Conservation (phyloP, 2,797 vertebrate genomes). For the Sardinella longiceps region DNA sequence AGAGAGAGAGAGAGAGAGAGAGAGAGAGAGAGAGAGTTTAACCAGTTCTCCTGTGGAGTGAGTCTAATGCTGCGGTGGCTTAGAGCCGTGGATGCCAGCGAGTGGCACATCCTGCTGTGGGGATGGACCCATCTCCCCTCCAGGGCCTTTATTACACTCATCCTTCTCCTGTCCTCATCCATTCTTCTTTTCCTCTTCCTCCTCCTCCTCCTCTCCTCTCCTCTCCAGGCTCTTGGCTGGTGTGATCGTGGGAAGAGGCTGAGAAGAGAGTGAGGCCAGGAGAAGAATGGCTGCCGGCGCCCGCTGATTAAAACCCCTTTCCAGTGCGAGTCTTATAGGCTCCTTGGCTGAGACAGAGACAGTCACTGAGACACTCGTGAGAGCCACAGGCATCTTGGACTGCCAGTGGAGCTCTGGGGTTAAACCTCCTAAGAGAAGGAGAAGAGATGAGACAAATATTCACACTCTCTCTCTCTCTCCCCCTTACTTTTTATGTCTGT, state of each 20-base stretch:
- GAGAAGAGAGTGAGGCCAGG: neutral
- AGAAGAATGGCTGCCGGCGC: neutral
- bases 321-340: neutral
- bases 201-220: neutral
- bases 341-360: neutral
- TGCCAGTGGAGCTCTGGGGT: neutral
- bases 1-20: constrained; percentile 24
- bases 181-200: neutral
- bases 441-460: neutral
- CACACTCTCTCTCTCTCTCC: neutral
- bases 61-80: neutral
- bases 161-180: neutral
- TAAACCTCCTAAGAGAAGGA: neutral
- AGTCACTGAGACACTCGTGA: neutral
- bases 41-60: neutral
- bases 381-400: neutral
- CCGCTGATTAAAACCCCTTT: neutral
- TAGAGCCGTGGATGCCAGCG: neutral
- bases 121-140: neutral
- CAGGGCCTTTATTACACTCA: neutral
- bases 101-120: neutral
- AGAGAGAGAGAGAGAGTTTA: neutral
- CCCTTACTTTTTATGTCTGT: neutral
- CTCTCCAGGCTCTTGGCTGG: neutral
- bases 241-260: neutral